Evolutionary conservation across 2,113 vertebrate species (phyloP), one percentile per base, ranked within the genome.

Genomic region (Puma concolor): DNA sequence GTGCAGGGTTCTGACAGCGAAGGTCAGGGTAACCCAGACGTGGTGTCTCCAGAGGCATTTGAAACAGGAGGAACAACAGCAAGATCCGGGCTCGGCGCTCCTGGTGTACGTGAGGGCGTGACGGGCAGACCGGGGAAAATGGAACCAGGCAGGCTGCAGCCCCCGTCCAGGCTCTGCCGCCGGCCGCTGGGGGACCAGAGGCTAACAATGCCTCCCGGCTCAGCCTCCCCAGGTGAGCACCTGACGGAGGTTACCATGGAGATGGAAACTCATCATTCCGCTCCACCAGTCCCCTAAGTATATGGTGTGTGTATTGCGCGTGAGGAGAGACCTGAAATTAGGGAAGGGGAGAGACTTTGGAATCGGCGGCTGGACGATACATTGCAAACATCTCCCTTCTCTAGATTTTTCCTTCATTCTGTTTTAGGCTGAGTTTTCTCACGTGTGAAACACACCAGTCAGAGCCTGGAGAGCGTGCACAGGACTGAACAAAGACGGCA

Each of bases 221-320:
- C 93, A 64, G 91, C 77, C 60, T 57, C 67, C 67, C 52, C 82
- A 94, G 93, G 83, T 97, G 89, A 94, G 90, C 88, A 60, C 66
- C 63, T 48, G 69, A 96, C 81, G 10, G 60, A 12, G 19, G 95
- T 97, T 93, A 23, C 96, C 90, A 96, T 54, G 88, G 95, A 96
- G 79, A 98, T 9, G 41, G 80, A 88, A 88, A 64, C 52, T 6
- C 83, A 92, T 91, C 88, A 74, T 94, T 92, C 80, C 60, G 67
- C 76, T 74, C 81, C 92, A 54, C 57, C 52, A 88, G 91, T 67
- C 82, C 67, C 71, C 66, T 93, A 8, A 1, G 15, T n/a, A 67
- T 64, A 19, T 2, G 9, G 88, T 67, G 41, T 38, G 84, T 38
- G 19, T 44, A 44, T 1, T 67, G 57, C 38, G 38, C 11, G 21